Evolutionary conservation across 2,797 vertebrate genomes (phyloP), one percentile per base, ranked within the genome.

Genomic region (Brachyalestes nurse): DNA sequence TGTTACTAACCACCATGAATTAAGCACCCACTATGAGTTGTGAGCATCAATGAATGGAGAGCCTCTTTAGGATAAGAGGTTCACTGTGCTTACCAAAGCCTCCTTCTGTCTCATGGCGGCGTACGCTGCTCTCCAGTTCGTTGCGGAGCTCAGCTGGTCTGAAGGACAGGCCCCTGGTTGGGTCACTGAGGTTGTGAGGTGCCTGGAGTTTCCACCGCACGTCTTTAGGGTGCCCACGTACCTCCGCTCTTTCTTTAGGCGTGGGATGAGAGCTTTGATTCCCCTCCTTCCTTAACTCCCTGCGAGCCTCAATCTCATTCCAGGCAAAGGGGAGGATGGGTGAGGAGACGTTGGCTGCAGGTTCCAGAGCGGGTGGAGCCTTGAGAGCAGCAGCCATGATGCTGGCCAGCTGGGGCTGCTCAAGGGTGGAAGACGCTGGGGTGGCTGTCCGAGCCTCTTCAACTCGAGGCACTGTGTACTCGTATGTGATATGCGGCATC

Each of bases 401-500:
- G 49, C 86, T 86, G 61, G 69, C 86, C 69, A 73, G 88, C 86
- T 75, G 90, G 78, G 2, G 87, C 51, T 89, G 82, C 88, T 88
- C 79, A 6, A 83, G 85, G n/a, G 79, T 92, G 86, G 90, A 78
- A 8, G 80, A 78, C 53, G 45, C 88, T 85, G 88, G 89, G 64
- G 90, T 86, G 7, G 80, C 72, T 69, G 88, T 81, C 78, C 86
- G 87, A 55, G 71, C 69, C 57, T 83, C 80, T 0, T 72, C 76
- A 88, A 88, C 13, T 57, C 86, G 5, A 65, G 96, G 95, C 40
- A 96, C 87, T 0, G 96, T 97, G 91, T 95, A 97, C 87, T 97
- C 96, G 0, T 96, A 97, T 13, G 96, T 96, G 86, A 97, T 89
- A 79, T 97, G 93, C 51, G 96, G 94, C 85, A 95, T 94, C 87